These are phyloP conservation scores for Athene noctua DNA, from an alignment of 2,113 vertebrate species.

Conservation along the genomic window DNA sequence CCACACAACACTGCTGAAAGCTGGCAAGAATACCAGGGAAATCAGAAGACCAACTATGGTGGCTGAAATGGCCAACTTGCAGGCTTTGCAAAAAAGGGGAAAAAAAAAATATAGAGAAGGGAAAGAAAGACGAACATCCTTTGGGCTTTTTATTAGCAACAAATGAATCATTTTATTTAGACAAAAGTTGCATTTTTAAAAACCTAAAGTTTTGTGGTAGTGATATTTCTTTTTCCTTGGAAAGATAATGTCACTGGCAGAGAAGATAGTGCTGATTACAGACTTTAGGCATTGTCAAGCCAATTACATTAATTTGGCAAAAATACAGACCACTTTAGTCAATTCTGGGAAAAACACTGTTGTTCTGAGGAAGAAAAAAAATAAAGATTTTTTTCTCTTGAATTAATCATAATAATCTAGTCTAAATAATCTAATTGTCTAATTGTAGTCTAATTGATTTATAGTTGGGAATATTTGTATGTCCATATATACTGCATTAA, in stretches of 20 bases:
- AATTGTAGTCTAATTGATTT: not conserved
- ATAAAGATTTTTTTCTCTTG: not conserved
- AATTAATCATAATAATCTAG: not conserved
- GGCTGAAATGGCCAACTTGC: not conserved
- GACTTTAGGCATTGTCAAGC: not conserved
- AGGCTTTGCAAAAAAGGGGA: not conserved
- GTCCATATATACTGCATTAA: not conserved
- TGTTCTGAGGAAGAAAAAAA: not conserved
- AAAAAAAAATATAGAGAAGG: too few species aligned
- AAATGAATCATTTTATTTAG: not conserved
- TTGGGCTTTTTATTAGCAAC: not conserved
- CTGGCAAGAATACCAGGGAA: not conserved
- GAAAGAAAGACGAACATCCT: not conserved
- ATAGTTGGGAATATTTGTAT: not conserved
- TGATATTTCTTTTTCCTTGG: not conserved
- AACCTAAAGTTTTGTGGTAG: not conserved
- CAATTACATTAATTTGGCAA: not conserved
- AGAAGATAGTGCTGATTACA: not conserved
- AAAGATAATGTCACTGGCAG: not conserved
- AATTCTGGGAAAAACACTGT: not conserved
- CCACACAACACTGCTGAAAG: not conserved
- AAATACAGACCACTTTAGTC: not conserved
- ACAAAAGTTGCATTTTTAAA: not conserved
- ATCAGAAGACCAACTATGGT: not conserved
- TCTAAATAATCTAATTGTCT: not conserved